phyloP scores from a whole-genome alignment of 1,140 invertebrate genomes.

The Gonatopus flavifemur region DNA sequence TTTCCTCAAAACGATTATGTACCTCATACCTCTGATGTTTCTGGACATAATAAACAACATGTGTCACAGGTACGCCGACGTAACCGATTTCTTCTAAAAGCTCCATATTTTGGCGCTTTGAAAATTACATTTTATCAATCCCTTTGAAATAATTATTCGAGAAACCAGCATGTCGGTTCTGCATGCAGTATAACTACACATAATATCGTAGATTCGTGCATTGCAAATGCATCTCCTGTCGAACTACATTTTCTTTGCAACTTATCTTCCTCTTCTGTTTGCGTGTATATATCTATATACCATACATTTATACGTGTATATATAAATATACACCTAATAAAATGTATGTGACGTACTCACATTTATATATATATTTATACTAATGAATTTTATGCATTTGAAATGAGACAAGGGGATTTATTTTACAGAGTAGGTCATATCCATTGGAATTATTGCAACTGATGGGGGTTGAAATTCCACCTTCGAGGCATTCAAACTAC shows the following conservation, averaged over 20 bases:
- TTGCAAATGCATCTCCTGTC: background rate
- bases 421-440: conserved; percentile 42
- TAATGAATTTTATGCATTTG: background rate
- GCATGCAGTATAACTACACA: too few species aligned
- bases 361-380: background rate
- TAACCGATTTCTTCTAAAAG: conserved; percentile 3
- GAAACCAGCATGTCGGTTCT: too few species aligned
- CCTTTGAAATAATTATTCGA: too few species aligned
- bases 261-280: too few species aligned
- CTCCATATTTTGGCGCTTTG: too few species aligned
- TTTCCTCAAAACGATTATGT: conserved; percentile 40
- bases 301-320: background rate
- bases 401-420: conserved; percentile 20
- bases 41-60: conserved; percentile 38
- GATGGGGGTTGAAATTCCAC: conserved; percentile 44
- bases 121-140: too few species aligned
- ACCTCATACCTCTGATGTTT: conserved; percentile 34
- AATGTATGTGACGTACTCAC: too few species aligned
- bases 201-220: too few species aligned
- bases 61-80: conserved; percentile 41
- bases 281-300: too few species aligned
- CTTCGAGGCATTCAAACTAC: conserved; percentile 35
- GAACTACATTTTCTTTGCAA: background rate
- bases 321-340: background rate
- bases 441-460: conserved; percentile 45